These are phyloP conservation scores for Eumaeus atala DNA, from an alignment of 1,140 invertebrate species.

Conservation along the genomic window DNA sequence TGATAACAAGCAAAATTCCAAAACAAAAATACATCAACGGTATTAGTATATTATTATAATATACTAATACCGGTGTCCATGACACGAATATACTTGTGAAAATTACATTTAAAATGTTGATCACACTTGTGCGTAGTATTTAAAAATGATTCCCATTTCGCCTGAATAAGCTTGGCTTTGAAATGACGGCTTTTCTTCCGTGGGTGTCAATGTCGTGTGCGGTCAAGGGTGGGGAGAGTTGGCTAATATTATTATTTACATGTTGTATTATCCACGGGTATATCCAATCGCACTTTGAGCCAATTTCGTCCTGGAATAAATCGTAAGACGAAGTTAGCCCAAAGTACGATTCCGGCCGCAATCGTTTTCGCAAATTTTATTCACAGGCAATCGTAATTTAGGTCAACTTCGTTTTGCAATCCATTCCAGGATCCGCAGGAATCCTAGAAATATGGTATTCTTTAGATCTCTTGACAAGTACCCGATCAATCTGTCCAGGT, in stretches of 20 bases:
- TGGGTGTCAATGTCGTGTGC: constrained; percentile 9
- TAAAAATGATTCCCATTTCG: constrained; percentile 6
- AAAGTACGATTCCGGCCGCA: too few relatives aligned
- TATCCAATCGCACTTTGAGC: too few relatives aligned
- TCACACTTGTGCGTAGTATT: background rate
- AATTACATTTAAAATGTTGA: background rate
- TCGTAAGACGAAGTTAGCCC: too few relatives aligned
- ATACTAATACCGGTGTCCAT: background rate
- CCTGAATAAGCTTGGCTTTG: background rate
- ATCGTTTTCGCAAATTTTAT: too few relatives aligned
- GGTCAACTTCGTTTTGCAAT: too few relatives aligned
- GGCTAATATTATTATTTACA: background rate
- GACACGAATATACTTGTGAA: background rate
- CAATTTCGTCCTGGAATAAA: too few relatives aligned
- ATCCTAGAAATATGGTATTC: too few relatives aligned
- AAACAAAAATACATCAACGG: background rate
- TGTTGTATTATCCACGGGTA: too few relatives aligned
- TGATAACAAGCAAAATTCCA: background rate
- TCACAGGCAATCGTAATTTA: too few relatives aligned
- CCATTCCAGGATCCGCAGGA: too few relatives aligned
- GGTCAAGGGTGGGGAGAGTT: constrained; percentile 5
- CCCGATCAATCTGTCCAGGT: too few relatives aligned
- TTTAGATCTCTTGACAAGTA: too few relatives aligned
- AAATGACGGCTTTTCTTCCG: background rate
- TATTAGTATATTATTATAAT: background rate